Base-by-base conservation (phyloP, 2,113 vertebrate species). In the Pao palembangensis region DNA sequence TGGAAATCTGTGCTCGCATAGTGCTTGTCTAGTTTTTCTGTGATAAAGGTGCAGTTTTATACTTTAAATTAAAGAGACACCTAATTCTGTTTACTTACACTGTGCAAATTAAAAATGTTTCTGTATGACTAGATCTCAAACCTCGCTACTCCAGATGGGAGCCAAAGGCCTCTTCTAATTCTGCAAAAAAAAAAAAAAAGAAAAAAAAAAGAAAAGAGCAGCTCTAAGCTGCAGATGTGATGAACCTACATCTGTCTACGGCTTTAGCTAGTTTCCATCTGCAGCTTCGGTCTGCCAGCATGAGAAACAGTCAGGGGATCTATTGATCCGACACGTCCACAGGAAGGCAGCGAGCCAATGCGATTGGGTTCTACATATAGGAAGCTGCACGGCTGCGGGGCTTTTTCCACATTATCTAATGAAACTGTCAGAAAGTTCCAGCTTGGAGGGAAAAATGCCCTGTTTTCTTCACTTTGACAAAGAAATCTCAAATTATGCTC, bases 341-440 rank as follows among this genome's bases (percentile, higher is more conserved):
- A 78, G 75, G 64, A 68, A 88, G 74, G 63, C 73, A 81, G 76
- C 69, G 70, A 83, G 81, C 73, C 14, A 65, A 80, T 90, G 82
- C 83, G 80, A 90, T 89, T 88, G 76, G 66, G 81, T 84, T 87
- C 73, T 86, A 71, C 78, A 85, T 75, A 82, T 73, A 82, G 84
- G 83, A 85, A 84, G 64, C 69, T 61, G 38, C 55, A 57, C 44
- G 43, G 76, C 89, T 80, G 66, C 44, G 19, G 82, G 89, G 47
- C 70, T 84, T 88, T 91, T 91, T 91, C 90, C 89, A 91, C 87
- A 89, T 91, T 87, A 86, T 69, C 75, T 81, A 83, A 81, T 81
- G 71, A 88, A 84, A 82, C 50, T 55, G 71, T 70, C 55, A 71
- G 70, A 82, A 79, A 76, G 61, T 57, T 76, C 31, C 1, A 3